Evolutionary conservation across 1,140 invertebrate species (phyloP).

Genomic region (Bombus waltoni): DNA sequence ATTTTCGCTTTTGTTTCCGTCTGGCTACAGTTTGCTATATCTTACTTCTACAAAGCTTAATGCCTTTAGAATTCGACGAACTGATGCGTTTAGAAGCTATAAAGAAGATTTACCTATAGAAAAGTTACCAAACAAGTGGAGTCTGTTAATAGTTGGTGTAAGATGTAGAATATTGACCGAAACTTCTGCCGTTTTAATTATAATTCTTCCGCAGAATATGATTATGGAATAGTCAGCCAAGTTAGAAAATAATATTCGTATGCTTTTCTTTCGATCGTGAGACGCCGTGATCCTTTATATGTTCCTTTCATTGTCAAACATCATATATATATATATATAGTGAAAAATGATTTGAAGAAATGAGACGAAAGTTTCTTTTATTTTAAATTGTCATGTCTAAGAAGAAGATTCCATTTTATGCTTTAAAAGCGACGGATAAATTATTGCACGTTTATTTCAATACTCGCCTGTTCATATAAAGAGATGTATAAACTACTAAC

Average conservation of each 20-base stretch:
- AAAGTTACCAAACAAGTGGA: conserved; percentile 32
- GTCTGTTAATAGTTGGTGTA: conserved; percentile 18
- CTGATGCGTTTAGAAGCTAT: conserved; percentile 22
- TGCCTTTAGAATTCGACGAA: conserved; percentile 52
- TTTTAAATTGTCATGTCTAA: not conserved
- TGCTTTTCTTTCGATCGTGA: not conserved
- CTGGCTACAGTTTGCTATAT: not conserved
- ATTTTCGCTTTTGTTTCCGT: not conserved
- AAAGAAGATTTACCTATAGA: conserved; percentile 29
- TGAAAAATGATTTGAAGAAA: not conserved
- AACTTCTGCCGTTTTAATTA: conserved; percentile 12
- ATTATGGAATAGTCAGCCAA: not conserved
- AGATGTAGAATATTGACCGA: conserved; percentile 13
- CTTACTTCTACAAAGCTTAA: conserved; percentile 39
- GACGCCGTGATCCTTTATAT: not conserved
- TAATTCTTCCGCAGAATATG: not conserved
- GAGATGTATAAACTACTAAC: not conserved
- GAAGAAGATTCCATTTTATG: not conserved
- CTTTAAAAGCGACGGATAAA: not conserved
- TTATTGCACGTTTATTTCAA: not conserved
- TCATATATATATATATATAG: not conserved
- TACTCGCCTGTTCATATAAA: not conserved
- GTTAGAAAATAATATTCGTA: not conserved
- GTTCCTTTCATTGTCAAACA: not conserved
- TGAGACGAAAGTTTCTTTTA: not conserved